phyloP scores from a whole-genome alignment of 2,113 vertebrate species.

The Talpa occidentalis region DNA sequence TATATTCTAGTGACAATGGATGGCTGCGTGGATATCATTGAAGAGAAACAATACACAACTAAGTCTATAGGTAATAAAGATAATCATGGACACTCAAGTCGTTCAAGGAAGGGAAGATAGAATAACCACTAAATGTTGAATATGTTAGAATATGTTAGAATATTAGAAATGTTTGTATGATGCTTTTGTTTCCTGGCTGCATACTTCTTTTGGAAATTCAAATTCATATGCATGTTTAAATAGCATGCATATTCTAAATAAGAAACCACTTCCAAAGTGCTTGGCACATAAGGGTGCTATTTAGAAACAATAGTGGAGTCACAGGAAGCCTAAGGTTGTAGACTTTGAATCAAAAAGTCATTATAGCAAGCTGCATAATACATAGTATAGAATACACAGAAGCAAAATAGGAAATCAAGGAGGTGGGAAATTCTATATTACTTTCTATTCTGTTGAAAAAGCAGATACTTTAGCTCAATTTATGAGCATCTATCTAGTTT shows the following conservation, averaged over 20 bases:
- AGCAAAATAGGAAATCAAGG: background rate
- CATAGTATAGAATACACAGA: background rate
- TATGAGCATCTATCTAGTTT: constrained; percentile 1
- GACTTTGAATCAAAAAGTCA: background rate
- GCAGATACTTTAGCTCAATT: background rate
- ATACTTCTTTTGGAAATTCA: background rate
- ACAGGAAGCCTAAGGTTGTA: background rate
- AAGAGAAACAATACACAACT: background rate
- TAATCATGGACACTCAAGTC: background rate
- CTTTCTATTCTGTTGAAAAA: background rate
- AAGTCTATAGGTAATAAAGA: background rate
- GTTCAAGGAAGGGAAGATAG: background rate
- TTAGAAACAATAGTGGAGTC: background rate
- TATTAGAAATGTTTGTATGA: background rate
- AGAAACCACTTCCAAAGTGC: background rate
- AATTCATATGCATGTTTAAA: background rate
- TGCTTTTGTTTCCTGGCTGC: background rate
- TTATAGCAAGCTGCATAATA: background rate
- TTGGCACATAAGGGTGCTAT: background rate
- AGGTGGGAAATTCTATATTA: background rate
- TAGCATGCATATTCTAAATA: too few species aligned
- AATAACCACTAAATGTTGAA: background rate
- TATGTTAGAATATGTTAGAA: too few species aligned
- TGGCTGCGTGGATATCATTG: background rate
- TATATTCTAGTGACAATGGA: background rate